phyloP scores from a whole-genome alignment of 2,797 vertebrate genomes.

The Corythornis leucogaster region DNA sequence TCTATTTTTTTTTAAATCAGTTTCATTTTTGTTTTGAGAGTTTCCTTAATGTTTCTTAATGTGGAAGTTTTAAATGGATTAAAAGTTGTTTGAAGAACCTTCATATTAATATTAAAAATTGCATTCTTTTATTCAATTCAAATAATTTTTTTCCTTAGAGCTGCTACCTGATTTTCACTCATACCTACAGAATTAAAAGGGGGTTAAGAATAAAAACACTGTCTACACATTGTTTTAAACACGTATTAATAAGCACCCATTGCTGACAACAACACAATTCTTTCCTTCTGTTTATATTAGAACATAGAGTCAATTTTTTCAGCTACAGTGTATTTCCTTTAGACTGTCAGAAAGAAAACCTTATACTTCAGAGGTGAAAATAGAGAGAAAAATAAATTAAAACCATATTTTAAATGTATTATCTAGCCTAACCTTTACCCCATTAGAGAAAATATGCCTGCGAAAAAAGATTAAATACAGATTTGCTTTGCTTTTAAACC shows the following conservation, averaged over 20 bases:
- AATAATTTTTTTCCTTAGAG: conserved; percentile 26
- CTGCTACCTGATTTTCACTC: conserved; percentile 59
- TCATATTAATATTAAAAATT: not conserved
- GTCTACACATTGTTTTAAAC: conserved; percentile 49
- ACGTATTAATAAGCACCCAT: conserved; percentile 28
- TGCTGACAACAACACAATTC: conserved; percentile 12
- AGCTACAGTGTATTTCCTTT: conserved; percentile 49
- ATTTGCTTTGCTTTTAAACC: conserved; percentile 86
- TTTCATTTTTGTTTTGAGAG: not conserved
- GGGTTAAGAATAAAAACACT: conserved; percentile 59
- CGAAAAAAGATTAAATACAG: conserved; percentile 84
- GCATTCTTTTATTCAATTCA: not conserved
- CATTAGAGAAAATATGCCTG: conserved; percentile 79
- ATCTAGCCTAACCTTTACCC: conserved; percentile 78
- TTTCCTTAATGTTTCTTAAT: not conserved
- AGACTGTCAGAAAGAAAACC: conserved; percentile 64
- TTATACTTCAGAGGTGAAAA: conserved; percentile 63
- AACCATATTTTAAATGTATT: conserved; percentile 79
- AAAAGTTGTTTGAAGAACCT: conserved; percentile 13
- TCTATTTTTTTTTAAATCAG: not conserved
- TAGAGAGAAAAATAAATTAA: conserved; percentile 76
- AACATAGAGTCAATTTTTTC: conserved; percentile 32
- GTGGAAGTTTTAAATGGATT: conserved; percentile 17
- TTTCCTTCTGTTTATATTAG: conserved; percentile 42
- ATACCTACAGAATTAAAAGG: conserved; percentile 49